Conservation (phyloP, 2,797 vertebrate species). For the Malacoraja senta region DNA sequence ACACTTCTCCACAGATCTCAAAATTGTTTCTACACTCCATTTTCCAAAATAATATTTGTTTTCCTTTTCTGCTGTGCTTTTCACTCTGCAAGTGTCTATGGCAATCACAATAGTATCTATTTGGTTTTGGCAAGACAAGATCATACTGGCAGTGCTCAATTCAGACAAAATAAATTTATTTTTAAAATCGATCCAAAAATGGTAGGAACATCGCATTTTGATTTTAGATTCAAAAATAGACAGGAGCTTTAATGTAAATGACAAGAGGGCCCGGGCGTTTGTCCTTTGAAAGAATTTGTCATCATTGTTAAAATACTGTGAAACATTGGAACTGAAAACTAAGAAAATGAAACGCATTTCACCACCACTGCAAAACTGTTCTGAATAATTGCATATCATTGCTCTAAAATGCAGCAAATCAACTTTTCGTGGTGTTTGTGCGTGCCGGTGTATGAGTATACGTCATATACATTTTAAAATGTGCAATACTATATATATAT, state of each 20-base stretch:
- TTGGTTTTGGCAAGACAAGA: conserved; percentile 78
- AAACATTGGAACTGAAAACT: conserved; percentile 43
- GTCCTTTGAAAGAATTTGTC: conserved; percentile 42
- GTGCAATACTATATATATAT: conserved; percentile 57
- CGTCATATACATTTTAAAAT: conserved; percentile 56
- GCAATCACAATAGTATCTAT: conserved; percentile 83
- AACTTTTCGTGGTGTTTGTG: conserved; percentile 62
- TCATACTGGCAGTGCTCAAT: conserved; percentile 76
- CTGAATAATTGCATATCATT: conserved; percentile 49
- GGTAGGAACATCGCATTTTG: conserved; percentile 67
- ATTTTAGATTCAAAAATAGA: conserved; percentile 63
- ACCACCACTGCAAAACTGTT: conserved; percentile 55
- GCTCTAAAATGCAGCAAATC: conserved; percentile 57
- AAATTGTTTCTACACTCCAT: not conserved
- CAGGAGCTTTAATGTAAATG: conserved; percentile 54
- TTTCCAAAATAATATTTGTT: not conserved
- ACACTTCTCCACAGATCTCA: conserved; percentile 54
- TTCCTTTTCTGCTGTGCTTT: not conserved
- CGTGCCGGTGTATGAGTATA: too few relatives aligned
- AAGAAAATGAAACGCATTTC: conserved; percentile 47
- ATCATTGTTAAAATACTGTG: conserved; percentile 43
- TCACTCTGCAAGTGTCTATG: conserved; percentile 35
- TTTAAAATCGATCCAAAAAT: conserved; percentile 54
- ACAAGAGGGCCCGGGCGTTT: conserved; percentile 51
- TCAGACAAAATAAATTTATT: conserved; percentile 69